Percentiles rank a stretch among this genome's conserved stretches.
These are phyloP conservation scores for Columba guinea DNA, from an alignment of 2,797 vertebrate species.

Conservation along the genomic window DNA sequence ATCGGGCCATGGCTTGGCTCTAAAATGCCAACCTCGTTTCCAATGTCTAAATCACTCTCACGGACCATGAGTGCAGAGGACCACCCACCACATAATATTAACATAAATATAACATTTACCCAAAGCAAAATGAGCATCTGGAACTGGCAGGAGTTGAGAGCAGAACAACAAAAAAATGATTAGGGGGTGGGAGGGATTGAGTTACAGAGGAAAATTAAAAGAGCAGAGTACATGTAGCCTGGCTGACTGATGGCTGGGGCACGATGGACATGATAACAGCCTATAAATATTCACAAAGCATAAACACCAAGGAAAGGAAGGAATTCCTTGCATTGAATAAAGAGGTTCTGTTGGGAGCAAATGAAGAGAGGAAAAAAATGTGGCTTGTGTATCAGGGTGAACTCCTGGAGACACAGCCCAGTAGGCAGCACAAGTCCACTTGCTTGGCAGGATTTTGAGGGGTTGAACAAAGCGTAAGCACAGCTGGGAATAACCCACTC, in stretches of 20 bases:
- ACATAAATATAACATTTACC: conserved; percentile 31
- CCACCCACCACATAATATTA: conserved; percentile 62
- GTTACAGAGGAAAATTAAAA: conserved; percentile 73
- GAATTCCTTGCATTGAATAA: conserved; percentile 54
- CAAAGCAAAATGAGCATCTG: conserved; percentile 56
- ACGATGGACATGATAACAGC: conserved; percentile 74
- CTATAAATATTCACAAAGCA: conserved; percentile 78
- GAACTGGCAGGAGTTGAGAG: conserved; percentile 62
- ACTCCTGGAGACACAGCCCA: not conserved
- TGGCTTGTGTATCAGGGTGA: not conserved
- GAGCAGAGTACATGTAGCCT: conserved; percentile 65
- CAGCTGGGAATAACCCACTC: not conserved
- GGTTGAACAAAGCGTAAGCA: not conserved
- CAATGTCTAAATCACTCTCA: conserved; percentile 54
- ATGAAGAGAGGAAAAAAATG: conserved; percentile 43
- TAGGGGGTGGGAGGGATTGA: conserved; percentile 70
- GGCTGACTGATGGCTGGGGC: conserved; percentile 61
- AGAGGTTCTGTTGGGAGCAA: conserved; percentile 51
- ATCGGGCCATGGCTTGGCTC: conserved; percentile 63
- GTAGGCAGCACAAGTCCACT: not conserved
- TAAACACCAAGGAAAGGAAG: conserved; percentile 69
- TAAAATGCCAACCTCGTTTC: conserved; percentile 45
- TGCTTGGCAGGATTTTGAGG: conserved; percentile 29
- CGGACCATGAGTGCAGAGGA: conserved; percentile 11
- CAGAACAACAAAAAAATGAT: conserved; percentile 72